phyloP scores from a whole-genome alignment of 2,113 vertebrate genomes.

The pig (Sus scrofa) region DNA sequence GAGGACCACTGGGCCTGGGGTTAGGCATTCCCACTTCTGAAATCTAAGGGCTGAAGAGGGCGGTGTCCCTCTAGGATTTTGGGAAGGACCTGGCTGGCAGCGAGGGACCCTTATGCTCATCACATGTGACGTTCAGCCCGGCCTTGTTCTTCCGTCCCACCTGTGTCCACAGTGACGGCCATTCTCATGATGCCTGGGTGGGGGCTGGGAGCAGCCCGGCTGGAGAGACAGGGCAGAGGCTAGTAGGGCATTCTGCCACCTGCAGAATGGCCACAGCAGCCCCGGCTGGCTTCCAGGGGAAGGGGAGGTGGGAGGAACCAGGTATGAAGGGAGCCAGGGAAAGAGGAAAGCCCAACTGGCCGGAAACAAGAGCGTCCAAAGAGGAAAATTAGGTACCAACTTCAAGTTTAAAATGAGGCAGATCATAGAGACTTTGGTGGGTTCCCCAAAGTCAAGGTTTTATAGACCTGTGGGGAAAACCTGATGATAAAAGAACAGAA shows the following conservation, averaged over 20 bases:
- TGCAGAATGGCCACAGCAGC: neutral
- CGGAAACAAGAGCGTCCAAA: neutral
- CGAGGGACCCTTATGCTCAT: neutral
- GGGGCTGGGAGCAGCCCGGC: neutral
- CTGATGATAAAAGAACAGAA: neutral
- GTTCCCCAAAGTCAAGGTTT: neutral
- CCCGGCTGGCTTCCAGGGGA: neutral
- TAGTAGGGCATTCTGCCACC: neutral
- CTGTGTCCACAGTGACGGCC: neutral
- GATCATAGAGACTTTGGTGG: neutral
- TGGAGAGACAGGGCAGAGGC: neutral
- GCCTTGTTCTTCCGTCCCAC: neutral
- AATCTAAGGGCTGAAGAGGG: neutral
- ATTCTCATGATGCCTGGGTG: accelerated
- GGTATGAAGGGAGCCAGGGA: neutral
- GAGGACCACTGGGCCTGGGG: neutral
- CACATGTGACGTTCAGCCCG: neutral
- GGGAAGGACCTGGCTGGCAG: neutral
- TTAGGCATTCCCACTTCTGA: neutral
- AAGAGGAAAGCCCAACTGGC: neutral
- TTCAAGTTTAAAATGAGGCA: neutral
- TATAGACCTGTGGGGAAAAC: neutral
- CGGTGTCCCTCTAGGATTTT: neutral
- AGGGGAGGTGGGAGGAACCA: neutral
- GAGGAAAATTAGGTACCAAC: neutral